Conservation (phyloP, 1,140 invertebrate genomes). For the Babylonia areolata region DNA sequence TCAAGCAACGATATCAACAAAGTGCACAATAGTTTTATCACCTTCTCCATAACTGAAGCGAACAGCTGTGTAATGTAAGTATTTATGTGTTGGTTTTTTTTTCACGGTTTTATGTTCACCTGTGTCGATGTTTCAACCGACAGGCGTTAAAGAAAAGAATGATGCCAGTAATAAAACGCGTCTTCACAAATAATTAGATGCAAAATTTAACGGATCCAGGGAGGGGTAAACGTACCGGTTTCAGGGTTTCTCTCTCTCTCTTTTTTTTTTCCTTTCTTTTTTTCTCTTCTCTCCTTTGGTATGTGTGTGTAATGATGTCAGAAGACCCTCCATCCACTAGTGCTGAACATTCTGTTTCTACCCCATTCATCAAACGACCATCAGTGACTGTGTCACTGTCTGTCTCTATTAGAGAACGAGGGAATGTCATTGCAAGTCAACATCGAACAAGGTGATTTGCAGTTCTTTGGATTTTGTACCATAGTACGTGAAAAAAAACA, state of each 20-base stretch:
- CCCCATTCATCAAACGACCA: neutral
- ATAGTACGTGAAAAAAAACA: too few species aligned
- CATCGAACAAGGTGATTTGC: neutral
- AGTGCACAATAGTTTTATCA: neutral
- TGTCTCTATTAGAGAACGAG: neutral
- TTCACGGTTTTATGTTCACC: neutral
- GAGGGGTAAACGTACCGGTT: neutral
- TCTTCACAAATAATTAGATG: neutral
- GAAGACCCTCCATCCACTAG: neutral
- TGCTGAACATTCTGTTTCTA: neutral
- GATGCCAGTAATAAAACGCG: neutral
- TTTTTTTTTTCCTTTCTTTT: too few species aligned
- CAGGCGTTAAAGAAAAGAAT: neutral
- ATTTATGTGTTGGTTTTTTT: neutral
- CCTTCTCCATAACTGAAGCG: neutral
- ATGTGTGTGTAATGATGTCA: neutral
- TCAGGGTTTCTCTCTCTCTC: too few species aligned
- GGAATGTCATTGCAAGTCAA: neutral
- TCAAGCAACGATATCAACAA: constrained; percentile 22
- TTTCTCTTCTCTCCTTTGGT: neutral
- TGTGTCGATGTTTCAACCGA: neutral
- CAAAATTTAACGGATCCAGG: neutral
- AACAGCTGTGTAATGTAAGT: neutral
- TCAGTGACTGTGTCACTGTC: neutral
- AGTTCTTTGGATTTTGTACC: too few species aligned